A percentile compares a stretch with the other conserved stretches of the same genome.
These are phyloP conservation scores for Chelon labrosus DNA, from an alignment of 2,797 vertebrate genomes.

Conservation along the genomic window DNA sequence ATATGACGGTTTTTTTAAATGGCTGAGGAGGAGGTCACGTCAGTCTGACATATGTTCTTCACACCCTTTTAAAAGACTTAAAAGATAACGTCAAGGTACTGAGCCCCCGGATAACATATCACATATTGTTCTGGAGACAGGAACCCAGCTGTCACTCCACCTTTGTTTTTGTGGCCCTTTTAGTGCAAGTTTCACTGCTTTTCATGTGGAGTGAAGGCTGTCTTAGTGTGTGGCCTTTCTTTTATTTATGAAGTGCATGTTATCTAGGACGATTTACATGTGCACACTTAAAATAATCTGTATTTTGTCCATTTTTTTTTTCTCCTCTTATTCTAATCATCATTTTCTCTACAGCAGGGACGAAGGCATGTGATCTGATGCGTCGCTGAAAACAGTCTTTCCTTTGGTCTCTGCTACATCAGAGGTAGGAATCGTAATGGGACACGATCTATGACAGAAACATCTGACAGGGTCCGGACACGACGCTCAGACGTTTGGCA, in stretches of 20 bases:
- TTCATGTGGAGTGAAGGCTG: not conserved
- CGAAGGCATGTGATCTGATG: constrained; percentile 55
- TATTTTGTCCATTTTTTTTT: not conserved
- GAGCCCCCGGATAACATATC: not conserved
- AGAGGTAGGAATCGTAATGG: constrained; percentile 66
- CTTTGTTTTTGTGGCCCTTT: constrained; percentile 9
- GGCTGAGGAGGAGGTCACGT: too few relatives aligned
- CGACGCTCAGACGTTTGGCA: constrained; percentile 27
- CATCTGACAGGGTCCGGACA: constrained; percentile 64
- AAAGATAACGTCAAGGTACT: not conserved
- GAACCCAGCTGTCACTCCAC: constrained; percentile 41
- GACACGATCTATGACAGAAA: constrained; percentile 66
- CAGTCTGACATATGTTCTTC: constrained; percentile 30
- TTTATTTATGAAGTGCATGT: not conserved
- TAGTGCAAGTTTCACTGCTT: constrained; percentile 2
- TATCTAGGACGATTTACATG: not conserved
- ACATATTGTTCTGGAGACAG: constrained; percentile 4
- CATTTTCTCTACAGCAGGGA: constrained; percentile 35
- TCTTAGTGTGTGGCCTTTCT: not conserved
- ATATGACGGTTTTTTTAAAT: not conserved
- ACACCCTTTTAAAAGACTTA: not conserved
- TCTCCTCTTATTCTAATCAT: constrained; percentile 19
- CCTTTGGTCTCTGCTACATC: constrained; percentile 71
- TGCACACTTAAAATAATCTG: not conserved
- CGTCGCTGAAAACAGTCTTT: constrained; percentile 46